Evolutionary conservation across 23 tunicate species (phyloP).

Genomic region (Halocynthia roretzi): DNA sequence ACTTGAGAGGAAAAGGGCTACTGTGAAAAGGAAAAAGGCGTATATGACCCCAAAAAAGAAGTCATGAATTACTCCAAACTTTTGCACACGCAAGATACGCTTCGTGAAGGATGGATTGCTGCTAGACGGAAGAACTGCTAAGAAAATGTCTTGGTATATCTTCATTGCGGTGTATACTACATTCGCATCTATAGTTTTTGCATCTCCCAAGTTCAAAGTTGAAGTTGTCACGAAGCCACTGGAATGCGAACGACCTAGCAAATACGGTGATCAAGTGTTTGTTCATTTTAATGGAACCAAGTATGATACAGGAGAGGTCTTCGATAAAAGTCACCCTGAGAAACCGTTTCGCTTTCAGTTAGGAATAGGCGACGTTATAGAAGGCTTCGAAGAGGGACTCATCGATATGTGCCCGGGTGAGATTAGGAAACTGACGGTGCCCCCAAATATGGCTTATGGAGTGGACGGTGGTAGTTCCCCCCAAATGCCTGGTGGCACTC

Average conservation of each 20-base stretch:
- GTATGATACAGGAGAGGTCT: slow-evolving; percentile 60
- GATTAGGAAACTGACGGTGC: slow-evolving; percentile 72
- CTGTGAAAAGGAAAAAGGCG: no score
- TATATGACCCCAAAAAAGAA: no score
- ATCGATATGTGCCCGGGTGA: slow-evolving; percentile 96
- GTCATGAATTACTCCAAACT: no score
- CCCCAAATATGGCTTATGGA: slow-evolving; percentile 96
- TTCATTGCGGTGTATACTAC: no score
- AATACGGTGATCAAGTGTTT: slow-evolving; percentile 92
- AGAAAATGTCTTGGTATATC: no score
- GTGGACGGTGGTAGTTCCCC: slow-evolving; percentile 86
- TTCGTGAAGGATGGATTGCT: no score
- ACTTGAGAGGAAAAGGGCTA: no score
- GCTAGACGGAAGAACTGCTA: no score
- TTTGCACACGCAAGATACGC: no score
- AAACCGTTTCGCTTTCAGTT: slow-evolving; percentile 96
- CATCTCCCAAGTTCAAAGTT: slow-evolving; percentile 53
- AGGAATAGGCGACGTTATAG: slow-evolving; percentile 96
- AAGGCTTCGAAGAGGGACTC: slow-evolving; percentile 96
- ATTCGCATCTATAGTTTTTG: neutral
- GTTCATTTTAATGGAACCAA: slow-evolving; percentile 85
- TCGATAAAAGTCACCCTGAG: slow-evolving; percentile 71
- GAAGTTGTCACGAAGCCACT: slow-evolving; percentile 61
- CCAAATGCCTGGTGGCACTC: slow-evolving; percentile 95
- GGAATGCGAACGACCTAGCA: slow-evolving; percentile 68